phyloP scores from a whole-genome alignment of 2,797 vertebrate genomes.

The Hydrolagus colliei region DNA sequence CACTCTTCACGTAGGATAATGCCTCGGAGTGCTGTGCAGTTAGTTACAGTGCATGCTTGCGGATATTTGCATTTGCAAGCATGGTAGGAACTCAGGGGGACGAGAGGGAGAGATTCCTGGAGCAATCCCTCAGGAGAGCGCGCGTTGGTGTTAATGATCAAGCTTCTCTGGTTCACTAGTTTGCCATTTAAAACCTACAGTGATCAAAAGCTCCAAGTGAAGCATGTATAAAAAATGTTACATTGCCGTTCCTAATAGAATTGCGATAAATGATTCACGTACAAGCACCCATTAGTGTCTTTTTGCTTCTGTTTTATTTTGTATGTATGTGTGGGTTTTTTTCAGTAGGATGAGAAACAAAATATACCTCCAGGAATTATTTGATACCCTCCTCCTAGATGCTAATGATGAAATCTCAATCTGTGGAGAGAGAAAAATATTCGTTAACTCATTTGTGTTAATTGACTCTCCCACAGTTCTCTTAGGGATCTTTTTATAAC shows the following conservation, averaged over 20 bases:
- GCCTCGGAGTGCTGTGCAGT: no score
- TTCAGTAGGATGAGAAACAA: no score
- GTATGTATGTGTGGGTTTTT: no score
- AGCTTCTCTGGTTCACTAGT: background rate
- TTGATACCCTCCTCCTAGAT: no score
- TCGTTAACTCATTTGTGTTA: background rate
- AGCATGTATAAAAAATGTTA: background rate
- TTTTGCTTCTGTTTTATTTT: no score
- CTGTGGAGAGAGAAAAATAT: background rate
- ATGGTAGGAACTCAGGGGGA: background rate
- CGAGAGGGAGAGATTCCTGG: background rate
- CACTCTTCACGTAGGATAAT: no score
- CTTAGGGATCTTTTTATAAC: no score
- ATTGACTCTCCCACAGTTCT: background rate
- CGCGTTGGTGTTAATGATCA: background rate
- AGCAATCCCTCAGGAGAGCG: background rate
- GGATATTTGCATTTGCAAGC: conserved; percentile 8
- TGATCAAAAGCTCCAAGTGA: background rate
- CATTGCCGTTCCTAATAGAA: background rate
- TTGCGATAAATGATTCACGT: no score
- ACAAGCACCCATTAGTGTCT: no score
- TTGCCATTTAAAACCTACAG: background rate
- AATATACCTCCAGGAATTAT: no score
- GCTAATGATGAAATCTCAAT: no score
- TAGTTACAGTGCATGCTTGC: background rate